A percentile compares a stretch with the other conserved stretches of the same genome.
phyloP scores from a whole-genome alignment of 2,888 invertebrate genomes.

The Diarsia rubi region DNA sequence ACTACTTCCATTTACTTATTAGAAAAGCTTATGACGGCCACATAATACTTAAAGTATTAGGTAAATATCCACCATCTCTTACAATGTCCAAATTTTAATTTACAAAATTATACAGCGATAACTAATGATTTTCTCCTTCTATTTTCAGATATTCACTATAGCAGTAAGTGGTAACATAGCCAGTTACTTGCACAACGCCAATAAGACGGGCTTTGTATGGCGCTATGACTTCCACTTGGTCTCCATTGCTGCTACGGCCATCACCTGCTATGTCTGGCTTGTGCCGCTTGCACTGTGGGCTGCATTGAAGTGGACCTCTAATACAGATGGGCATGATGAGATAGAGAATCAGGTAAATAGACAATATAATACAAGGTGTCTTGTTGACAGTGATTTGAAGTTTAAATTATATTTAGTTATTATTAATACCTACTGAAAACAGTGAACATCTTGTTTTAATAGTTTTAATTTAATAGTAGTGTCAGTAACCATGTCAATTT shows the following conservation, averaged over 20 bases:
- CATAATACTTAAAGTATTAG: neutral
- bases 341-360: slow-evolving; percentile 92
- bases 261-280: slow-evolving; percentile 96
- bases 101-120: neutral
- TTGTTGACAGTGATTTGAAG: no score
- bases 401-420: no score
- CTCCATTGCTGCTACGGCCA: slow-evolving; percentile 97
- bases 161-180: slow-evolving; percentile 98
- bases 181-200: slow-evolving; percentile 95
- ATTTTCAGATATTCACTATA: slow-evolving; percentile 95
- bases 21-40: neutral
- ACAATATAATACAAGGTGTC: no score
- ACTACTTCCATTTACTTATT: neutral
- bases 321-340: slow-evolving; percentile 90
- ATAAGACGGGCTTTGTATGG: slow-evolving; percentile 94
- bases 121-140: neutral
- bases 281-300: slow-evolving; percentile 96
- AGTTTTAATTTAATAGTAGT: no score
- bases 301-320: slow-evolving; percentile 95
- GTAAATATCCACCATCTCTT: no score
- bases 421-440: no score
- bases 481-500: no score
- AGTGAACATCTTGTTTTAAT: no score
- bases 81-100: neutral
- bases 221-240: slow-evolving; percentile 98